Evolutionary conservation across 2,113 vertebrate species (phyloP), one percentile per base, ranked within the genome.

Genomic region (Cichladusa arquata): DNA sequence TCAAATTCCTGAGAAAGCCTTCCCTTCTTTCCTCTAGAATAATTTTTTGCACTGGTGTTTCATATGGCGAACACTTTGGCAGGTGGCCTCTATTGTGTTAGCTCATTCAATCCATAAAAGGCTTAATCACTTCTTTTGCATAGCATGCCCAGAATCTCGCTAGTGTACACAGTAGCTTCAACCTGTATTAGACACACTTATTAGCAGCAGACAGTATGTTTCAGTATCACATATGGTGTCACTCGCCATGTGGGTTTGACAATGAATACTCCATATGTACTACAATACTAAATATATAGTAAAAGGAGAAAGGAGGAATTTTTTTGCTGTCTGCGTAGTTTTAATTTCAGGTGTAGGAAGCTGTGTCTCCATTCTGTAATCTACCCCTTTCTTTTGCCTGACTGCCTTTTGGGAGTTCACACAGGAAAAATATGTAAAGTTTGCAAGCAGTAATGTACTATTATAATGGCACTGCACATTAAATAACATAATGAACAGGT

Each of bases 101-200:
- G 40, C 48, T 88, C 5, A 0, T 88, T 92, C 92, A 86, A 91
- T 67, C 53, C 67, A 54, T 76, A 67, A 92, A 88, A 94, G 76
- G 53, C 83, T 91, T 76, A 80, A 92, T 86, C 80, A 82, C 29
- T 92, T 85, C 19, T 92, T 95, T 92, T 86, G 38, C 74, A 71
- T 64, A 42, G 19, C 34, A 60, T 42, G 66, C 74, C 76, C 83
- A 74, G 76, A 76, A 76, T 86, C 67, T 4, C 1, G 53, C 57
- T 60, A 47, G 62, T 38, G 62, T 67, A 76, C 61, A 48, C 72
- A 86, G 73, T 58, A 86, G 80, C 62, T 80, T 94, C 83, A 72
- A 64, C 48, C 44, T 24, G 1, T 83, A 95, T 95, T 95, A 83
- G 92, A 86, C 84, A 91, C 80, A 86, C 36, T 86, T 80, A 73